These are phyloP conservation scores for Syngnathus floridae DNA, from an alignment of 2,113 vertebrate species.

Conservation along the genomic window DNA sequence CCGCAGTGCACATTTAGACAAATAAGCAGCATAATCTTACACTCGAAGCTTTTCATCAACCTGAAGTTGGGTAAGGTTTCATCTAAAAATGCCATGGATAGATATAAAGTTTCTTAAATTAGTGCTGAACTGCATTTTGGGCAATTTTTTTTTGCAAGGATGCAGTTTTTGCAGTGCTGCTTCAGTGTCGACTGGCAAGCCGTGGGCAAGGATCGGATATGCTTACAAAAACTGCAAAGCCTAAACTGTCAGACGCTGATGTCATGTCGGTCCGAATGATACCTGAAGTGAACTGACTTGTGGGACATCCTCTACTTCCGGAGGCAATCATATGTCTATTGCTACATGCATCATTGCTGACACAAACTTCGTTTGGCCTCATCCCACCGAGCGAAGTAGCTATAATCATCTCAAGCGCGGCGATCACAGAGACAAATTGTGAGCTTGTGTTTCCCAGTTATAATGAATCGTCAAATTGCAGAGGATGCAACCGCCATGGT, in stretches of 20 bases:
- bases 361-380: not conserved
- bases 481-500: constrained; percentile 1
- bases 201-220: not conserved
- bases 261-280: not conserved
- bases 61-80: too few species aligned
- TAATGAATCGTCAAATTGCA: not conserved
- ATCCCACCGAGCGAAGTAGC: constrained; percentile 3
- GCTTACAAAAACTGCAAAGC: too few species aligned
- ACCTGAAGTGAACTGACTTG: not conserved
- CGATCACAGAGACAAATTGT: constrained; percentile 11
- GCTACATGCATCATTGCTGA: not conserved
- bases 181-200: not conserved
- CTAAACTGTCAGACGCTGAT: not conserved
- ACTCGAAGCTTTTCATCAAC: too few species aligned
- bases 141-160: too few species aligned
- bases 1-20: not conserved
- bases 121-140: too few species aligned
- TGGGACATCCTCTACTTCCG: not conserved
- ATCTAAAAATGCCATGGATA: constrained; percentile 15
- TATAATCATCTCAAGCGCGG: constrained; percentile 7
- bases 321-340: not conserved
- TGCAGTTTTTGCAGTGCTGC: too few species aligned
- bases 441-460: constrained; percentile 14
- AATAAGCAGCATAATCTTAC: not conserved
- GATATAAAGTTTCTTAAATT: too few species aligned